phyloP scores from a whole-genome alignment of 2,888 invertebrate genomes.

The Agonopterix subpropinquella region DNA sequence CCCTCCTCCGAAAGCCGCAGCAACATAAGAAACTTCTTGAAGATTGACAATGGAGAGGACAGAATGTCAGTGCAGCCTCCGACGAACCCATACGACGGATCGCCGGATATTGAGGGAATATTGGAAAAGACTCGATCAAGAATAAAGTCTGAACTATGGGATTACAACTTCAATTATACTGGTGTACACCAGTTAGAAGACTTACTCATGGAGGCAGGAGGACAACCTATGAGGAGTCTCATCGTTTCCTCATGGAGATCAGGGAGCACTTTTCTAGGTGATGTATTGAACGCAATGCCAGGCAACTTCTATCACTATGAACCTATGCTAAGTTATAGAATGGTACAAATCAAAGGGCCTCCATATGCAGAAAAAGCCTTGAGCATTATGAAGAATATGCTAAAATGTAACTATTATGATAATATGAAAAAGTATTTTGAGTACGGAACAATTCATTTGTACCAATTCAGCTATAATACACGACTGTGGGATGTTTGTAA shows the following conservation, averaged over 20 bases:
- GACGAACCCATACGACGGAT: constrained; percentile 50
- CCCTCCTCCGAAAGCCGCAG: constrained; percentile 58
- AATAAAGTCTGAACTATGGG: constrained; percentile 39
- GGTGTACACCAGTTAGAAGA: constrained; percentile 77
- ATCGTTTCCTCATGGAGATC: constrained; percentile 94
- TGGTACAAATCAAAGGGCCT: constrained; percentile 86
- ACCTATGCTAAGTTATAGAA: constrained; percentile 88
- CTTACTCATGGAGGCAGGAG: constrained; percentile 81
- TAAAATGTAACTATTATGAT: constrained; percentile 83
- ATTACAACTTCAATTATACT: constrained; percentile 51
- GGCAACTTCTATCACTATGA: constrained; percentile 93
- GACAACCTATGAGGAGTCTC: constrained; percentile 83
- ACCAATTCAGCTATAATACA: constrained; percentile 90
- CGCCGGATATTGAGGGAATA: constrained; percentile 51
- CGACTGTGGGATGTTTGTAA: constrained; percentile 89
- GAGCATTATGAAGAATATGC: constrained; percentile 37
- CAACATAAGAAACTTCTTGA: constrained; percentile 71
- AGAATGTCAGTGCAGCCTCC: constrained; percentile 40
- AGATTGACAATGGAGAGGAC: constrained; percentile 74
- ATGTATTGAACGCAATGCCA: constrained; percentile 67
- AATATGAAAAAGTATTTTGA: constrained; percentile 85
- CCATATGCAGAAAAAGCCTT: constrained; percentile 82
- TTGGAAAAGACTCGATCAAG: constrained; percentile 51
- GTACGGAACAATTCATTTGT: constrained; percentile 84
- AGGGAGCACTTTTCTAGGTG: constrained; percentile 92